Evolutionary conservation across 2,888 invertebrate genomes (phyloP), one percentile per base, ranked within the genome.

Genomic region (Tuta absoluta): DNA sequence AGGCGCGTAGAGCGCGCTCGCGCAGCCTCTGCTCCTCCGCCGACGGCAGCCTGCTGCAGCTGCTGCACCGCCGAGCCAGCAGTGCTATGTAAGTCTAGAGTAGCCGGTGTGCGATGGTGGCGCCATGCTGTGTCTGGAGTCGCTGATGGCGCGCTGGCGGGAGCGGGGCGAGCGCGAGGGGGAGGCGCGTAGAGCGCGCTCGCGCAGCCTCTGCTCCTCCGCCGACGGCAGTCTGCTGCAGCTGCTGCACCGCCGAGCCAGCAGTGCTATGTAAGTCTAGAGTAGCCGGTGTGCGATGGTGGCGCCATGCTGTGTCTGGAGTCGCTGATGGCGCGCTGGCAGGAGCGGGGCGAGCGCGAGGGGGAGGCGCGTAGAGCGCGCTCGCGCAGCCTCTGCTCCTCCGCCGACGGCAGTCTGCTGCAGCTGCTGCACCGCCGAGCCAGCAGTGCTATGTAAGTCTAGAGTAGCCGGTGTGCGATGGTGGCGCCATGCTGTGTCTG

Each of bases 331-430:
- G 85, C 89, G 73, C 81, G 90, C 71, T 91, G 91, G 91, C 82
- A 91, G 64, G 89, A 89, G 75, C 81, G 91, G 24, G 78, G 80
- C 51, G 85, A 84, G 68, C 75, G 81, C 33, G 86, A 83, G 71
- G 81, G 86, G 72, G 75, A 88, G 67, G 82, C 90, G 75, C 91
- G 91, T 19, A 17, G 92, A 71, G 85, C 93, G 93, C 93, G 95
- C 75, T 95, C 95, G 64, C 94, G 95, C 81, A 95, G 95, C 80
- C 94, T 96, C 66, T 95, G 95, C 86, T 93, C 95, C 14, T 94
- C 94, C 41, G 93, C 93, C 24, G 93, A 93, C 63, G 93, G 94
- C 66, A 92, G 93, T 69, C 86, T 94, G 64, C 91, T 95, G 71
- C 93, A 95, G 72, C 90, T 94, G 62, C 91, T 95, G 69, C 95